These are phyloP conservation scores for Diploscapter pachys DNA, from an alignment of 1,140 invertebrate genomes.

Conservation along the genomic window DNA sequence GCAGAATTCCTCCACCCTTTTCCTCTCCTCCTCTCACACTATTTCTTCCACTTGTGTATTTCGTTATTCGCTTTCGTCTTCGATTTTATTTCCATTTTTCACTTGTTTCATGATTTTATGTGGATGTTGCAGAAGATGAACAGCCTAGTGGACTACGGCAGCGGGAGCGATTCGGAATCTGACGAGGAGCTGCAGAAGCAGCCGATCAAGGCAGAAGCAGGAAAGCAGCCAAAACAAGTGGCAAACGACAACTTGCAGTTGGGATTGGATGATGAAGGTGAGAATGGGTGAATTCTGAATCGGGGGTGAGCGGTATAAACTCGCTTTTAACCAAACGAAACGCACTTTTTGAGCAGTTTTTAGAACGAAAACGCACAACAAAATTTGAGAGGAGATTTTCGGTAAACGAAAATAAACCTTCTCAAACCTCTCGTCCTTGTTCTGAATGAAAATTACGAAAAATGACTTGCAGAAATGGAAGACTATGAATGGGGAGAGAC, in stretches of 20 bases:
- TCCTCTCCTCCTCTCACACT: too few relatives aligned
- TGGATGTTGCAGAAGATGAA: slow-evolving; percentile 4
- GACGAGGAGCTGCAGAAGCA: background rate
- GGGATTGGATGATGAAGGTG: too few relatives aligned
- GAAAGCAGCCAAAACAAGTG: background rate
- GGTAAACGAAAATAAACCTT: background rate
- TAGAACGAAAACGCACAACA: background rate
- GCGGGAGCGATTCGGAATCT: slow-evolving; percentile 6
- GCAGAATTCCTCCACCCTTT: too few relatives aligned
- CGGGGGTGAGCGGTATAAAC: background rate
- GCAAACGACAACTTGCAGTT: too few relatives aligned
- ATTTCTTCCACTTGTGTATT: too few relatives aligned
- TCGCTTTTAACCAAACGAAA: background rate
- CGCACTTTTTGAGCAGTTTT: background rate
- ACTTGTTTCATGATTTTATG: too few relatives aligned
- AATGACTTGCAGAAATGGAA: background rate
- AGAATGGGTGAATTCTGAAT: too few relatives aligned
- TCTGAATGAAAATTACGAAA: background rate
- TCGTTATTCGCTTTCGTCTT: too few relatives aligned
- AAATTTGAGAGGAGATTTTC: background rate
- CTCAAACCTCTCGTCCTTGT: background rate
- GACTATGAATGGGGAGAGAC: background rate
- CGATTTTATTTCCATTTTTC: too few relatives aligned
- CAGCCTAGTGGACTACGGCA: slow-evolving; percentile 6
- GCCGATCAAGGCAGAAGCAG: background rate